Base-by-base conservation (phyloP, 2,888 invertebrate genomes). In the Phragmatobia fuliginosa region DNA sequence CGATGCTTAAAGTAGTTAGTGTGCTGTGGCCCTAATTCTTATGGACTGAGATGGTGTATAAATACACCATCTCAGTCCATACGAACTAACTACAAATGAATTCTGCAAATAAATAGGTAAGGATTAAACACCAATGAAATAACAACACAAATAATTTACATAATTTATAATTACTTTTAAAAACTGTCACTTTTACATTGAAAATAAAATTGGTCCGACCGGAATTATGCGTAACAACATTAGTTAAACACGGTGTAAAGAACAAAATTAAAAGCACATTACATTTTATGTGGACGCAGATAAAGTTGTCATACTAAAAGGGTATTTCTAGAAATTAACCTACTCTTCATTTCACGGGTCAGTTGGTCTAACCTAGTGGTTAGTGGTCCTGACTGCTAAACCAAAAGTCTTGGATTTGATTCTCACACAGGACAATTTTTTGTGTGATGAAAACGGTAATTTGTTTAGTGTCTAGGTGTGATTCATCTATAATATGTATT, bases 201-300 rank as follows among this genome's bases (percentile, higher is more conserved):
- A 93, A 94, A 93, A 74, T 85, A 86, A 90, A 94, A 89, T 92
- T 92, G 92, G 93, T 92, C 93, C 91, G 90, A 93, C 89, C 91
- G 86, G 86, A 86, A 90, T 89, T 90, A 89, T 88, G 88, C 86
- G 85, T 88, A 91, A 90, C 89, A 92, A 91, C 86, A 84, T 89
- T 84, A 86, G 81, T 85, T 82, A 82, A 84, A 87, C 73, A 74
- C 76, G 81, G 73, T 79, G 67, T 75, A 81, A 79, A 65, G 68
- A 85, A 87, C 72, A 69, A 74, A 85, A 83, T 75, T 68, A 75
- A 78, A 77, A 77, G 75, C 66, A 77, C 70, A 72, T 72, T 74
- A 67, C 68, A 77, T 76, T 77, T 76, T 80, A 79, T 80, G 78
- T 77, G 83, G 81, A 85, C 83, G 84, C 86, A 78, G 70, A 65